A percentile compares a stretch with the other conserved stretches of the same genome.
Conservation (phyloP, 2,888 invertebrate genomes). For the Nephrotoma flavescens region DNA sequence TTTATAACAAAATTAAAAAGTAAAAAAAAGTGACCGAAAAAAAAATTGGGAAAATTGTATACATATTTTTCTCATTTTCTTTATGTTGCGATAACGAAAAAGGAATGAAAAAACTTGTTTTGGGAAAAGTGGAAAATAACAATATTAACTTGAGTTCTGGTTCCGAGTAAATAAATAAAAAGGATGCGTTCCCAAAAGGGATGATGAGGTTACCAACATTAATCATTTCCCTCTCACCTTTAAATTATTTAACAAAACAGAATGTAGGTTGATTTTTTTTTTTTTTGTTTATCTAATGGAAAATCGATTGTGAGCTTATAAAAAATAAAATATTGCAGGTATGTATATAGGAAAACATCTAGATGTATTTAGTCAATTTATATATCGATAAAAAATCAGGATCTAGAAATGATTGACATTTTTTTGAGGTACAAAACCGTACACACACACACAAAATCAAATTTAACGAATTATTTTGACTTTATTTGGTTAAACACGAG, state of each 20-base stretch:
- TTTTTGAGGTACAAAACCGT: not conserved
- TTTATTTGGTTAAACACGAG: not conserved
- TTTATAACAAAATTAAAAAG: not conserved
- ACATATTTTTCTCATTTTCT: not conserved
- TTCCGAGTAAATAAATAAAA: not conserved
- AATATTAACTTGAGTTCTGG: not conserved
- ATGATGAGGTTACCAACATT: not conserved
- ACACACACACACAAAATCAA: not conserved
- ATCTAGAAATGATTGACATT: not conserved
- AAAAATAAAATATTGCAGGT: not conserved
- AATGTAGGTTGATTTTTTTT: not conserved
- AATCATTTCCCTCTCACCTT: not conserved
- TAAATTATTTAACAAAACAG: not conserved
- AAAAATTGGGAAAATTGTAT: not conserved
- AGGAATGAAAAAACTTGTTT: not conserved
- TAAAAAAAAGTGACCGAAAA: not conserved
- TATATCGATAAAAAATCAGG: not conserved
- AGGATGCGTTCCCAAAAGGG: not conserved
- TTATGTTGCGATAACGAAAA: not conserved
- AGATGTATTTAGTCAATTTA: not conserved
- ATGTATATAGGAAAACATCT: not conserved
- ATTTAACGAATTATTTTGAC: not conserved
- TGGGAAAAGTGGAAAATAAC: not conserved
- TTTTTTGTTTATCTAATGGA: not conserved
- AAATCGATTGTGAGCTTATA: not conserved